phyloP scores from a whole-genome alignment of 2,888 invertebrate genomes.

The Lasioglossum leucozonium region DNA sequence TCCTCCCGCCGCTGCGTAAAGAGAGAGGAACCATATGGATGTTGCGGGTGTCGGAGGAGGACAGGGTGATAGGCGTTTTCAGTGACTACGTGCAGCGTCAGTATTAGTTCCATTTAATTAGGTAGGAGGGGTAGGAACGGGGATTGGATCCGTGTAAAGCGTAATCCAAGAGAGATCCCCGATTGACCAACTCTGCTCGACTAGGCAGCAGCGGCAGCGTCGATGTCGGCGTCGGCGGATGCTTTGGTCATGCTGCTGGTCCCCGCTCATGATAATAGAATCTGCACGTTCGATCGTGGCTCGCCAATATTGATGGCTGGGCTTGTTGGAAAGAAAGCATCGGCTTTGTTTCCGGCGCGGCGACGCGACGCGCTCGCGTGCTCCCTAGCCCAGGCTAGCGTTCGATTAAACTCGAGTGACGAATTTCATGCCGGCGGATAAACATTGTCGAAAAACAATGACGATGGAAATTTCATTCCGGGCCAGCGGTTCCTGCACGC shows the following conservation, averaged over 20 bases:
- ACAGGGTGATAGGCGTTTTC: conserved; percentile 63
- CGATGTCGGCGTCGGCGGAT: conserved; percentile 28
- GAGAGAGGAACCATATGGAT: background rate
- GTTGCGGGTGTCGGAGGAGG: background rate
- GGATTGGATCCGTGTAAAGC: conserved; percentile 74
- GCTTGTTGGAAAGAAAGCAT: conserved; percentile 39
- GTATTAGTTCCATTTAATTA: conserved; percentile 79
- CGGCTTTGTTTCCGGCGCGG: conserved; percentile 40
- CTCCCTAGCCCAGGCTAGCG: background rate
- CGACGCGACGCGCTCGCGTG: background rate
- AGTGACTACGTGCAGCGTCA: conserved; percentile 64
- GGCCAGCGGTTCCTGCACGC: background rate
- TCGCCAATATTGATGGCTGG: conserved; percentile 51
- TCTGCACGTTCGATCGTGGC: conserved; percentile 72
- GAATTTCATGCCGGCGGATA: conserved; percentile 31
- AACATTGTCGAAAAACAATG: conserved; percentile 38
- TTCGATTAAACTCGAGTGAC: conserved; percentile 47
- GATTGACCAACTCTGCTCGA: conserved; percentile 71
- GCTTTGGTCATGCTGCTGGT: conserved; percentile 32
- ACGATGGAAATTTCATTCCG: conserved; percentile 41
- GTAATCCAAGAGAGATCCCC: conserved; percentile 75
- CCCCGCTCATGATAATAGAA: conserved; percentile 74
- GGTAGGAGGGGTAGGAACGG: conserved; percentile 66
- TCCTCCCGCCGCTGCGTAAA: background rate
- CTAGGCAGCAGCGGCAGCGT: conserved; percentile 50